phyloP scores from a whole-genome alignment of 2,797 vertebrate genomes.

The Gobio occitaniae region DNA sequence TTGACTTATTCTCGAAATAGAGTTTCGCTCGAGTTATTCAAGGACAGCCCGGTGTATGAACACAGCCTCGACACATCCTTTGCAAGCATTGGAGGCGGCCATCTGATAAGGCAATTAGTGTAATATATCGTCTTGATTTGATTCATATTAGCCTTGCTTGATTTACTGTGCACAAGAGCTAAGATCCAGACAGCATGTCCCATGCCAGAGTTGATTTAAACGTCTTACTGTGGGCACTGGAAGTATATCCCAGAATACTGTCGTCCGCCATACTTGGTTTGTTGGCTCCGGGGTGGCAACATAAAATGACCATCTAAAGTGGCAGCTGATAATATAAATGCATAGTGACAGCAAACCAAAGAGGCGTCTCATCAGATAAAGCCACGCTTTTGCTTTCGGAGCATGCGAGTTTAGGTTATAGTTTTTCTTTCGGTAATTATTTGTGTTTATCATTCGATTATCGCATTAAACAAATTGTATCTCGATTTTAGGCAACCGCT shows the following conservation, averaged over 20 bases:
- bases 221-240: slow-evolving; percentile 45
- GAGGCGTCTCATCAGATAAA: slow-evolving; percentile 57
- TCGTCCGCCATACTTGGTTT: slow-evolving; percentile 23
- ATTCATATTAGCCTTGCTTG: slow-evolving; percentile 48
- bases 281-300: slow-evolving; percentile 11
- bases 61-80: not conserved
- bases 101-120: slow-evolving; percentile 54
- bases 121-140: slow-evolving; percentile 53
- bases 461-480: not conserved
- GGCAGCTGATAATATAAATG: slow-evolving; percentile 58
- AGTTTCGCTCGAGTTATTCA: slow-evolving; percentile 2
- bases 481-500: not conserved
- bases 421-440: not conserved
- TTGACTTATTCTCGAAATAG: slow-evolving; percentile 17
- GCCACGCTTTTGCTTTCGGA: slow-evolving; percentile 7
- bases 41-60: not conserved
- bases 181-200: slow-evolving; percentile 39
- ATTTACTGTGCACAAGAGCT: slow-evolving; percentile 45
- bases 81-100: slow-evolving; percentile 28
- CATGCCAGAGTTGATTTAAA: slow-evolving; percentile 44
- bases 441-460: not conserved
- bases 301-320: slow-evolving; percentile 48
- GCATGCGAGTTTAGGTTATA: not conserved
- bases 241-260: slow-evolving; percentile 42
- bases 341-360: slow-evolving; percentile 47